Conservation (phyloP, 1,140 invertebrate genomes). For the Caenorhabditis tropicalis region DNA sequence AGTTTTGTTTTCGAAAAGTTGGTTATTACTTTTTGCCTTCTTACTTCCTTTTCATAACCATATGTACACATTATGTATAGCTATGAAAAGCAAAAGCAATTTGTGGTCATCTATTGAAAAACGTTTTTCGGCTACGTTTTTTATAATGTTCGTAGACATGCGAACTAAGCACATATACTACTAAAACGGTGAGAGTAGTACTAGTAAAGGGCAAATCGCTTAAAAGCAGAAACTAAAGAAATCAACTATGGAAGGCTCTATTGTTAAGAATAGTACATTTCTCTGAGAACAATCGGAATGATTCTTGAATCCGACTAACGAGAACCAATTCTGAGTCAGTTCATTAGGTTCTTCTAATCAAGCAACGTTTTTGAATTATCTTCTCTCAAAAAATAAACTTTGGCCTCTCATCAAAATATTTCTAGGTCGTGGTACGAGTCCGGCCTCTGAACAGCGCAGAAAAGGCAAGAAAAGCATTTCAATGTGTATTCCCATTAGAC, state of each 20-base stretch:
- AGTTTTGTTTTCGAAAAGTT: not conserved
- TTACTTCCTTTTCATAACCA: conserved; percentile 3
- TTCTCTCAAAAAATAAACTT: too few relatives aligned
- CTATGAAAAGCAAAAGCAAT: conserved; percentile 27
- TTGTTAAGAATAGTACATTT: not conserved
- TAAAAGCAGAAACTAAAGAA: not conserved
- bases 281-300: too few relatives aligned
- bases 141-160: conserved; percentile 22
- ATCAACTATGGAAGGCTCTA: not conserved
- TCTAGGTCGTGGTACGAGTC: conserved; percentile 75
- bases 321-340: not conserved
- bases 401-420: not conserved
- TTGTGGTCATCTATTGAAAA: conserved; percentile 29
- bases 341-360: too few relatives aligned
- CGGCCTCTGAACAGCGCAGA: conserved; percentile 75
- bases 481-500: conserved; percentile 75
- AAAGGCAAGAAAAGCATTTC: conserved; percentile 73
- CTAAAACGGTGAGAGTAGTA: not conserved
- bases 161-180: not conserved
- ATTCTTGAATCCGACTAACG: too few relatives aligned
- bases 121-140: not conserved
- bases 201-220: not conserved
- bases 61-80: conserved; percentile 20
- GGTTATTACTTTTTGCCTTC: not conserved
- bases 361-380: too few relatives aligned